Percentiles rank a stretch among this genome's conserved stretches.
phyloP scores from a whole-genome alignment of 2,888 invertebrate genomes.

The Zeuzera pyrina region DNA sequence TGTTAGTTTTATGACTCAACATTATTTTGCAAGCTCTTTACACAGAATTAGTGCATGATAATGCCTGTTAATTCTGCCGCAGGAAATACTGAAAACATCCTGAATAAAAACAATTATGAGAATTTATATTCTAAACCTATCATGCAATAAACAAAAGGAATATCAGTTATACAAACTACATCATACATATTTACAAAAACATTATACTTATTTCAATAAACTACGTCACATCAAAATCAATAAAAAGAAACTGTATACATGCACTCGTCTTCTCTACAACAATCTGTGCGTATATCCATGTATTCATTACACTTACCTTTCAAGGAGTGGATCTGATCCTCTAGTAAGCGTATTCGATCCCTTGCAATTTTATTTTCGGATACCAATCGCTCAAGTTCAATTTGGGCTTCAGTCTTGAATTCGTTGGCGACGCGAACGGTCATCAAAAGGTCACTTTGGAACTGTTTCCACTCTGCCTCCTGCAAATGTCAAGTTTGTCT shows the following conservation, averaged over 20 bases:
- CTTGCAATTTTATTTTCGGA: conserved; percentile 86
- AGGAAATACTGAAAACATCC: neutral
- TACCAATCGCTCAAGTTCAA: conserved; percentile 84
- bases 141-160: too few relatives aligned
- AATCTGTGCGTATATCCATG: neutral
- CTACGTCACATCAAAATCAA: too few relatives aligned
- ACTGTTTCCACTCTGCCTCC: conserved; percentile 94
- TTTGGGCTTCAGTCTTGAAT: conserved; percentile 94
- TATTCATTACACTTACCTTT: conserved; percentile 79
- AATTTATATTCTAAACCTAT: too few relatives aligned
- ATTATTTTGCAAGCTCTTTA: conserved; percentile 34
- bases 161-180: too few relatives aligned
- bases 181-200: too few relatives aligned
- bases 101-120: too few relatives aligned
- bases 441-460: conserved; percentile 92
- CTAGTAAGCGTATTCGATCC: conserved; percentile 82
- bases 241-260: too few relatives aligned
- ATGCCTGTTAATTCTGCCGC: conserved; percentile 42
- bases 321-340: conserved; percentile 85
- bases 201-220: too few relatives aligned
- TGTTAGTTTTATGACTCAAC: conserved; percentile 34
- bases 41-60: conserved; percentile 58
- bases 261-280: too few relatives aligned
- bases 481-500: too few relatives aligned
- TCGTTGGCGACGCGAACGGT: conserved; percentile 97